Percentiles rank a stretch among this genome's conserved stretches.
Conservation (phyloP, 2,888 invertebrate species). For the Mycalesis mineus region DNA sequence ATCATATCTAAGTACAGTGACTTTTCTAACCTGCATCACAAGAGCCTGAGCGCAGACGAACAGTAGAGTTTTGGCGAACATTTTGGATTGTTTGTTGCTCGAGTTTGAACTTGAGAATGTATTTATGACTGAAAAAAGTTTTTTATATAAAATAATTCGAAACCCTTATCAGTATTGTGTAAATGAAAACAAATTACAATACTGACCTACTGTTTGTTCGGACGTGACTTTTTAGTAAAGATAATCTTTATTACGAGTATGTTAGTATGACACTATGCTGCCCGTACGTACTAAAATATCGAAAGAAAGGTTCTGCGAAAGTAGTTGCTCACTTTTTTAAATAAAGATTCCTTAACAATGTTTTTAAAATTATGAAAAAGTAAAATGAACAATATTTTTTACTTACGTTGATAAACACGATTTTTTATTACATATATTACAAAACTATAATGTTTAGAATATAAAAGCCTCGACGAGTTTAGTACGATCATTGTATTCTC, state of each 20-base stretch:
- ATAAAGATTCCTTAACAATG: too few relatives aligned
- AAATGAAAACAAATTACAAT: neutral
- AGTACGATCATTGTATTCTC: conserved; percentile 14
- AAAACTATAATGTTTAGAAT: neutral
- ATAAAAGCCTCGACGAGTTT: conserved; percentile 21
- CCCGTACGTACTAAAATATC: neutral
- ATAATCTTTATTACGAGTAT: neutral
- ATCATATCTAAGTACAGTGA: neutral
- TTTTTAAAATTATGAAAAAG: too few relatives aligned
- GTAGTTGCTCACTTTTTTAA: too few relatives aligned
- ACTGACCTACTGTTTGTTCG: neutral
- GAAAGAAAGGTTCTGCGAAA: neutral
- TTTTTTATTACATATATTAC: neutral
- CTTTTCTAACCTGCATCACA: neutral
- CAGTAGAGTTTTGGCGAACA: neutral
- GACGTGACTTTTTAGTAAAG: neutral
- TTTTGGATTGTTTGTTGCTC: neutral
- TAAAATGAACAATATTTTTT: neutral
- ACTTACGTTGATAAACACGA: neutral
- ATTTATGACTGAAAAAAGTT: neutral
- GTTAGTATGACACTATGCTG: neutral
- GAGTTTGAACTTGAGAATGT: neutral
- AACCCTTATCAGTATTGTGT: neutral
- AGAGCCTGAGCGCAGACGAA: neutral
- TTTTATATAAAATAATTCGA: neutral